Evolutionary conservation across 1,140 invertebrate genomes (phyloP).

Genomic region (Diorhabda sublineata): DNA sequence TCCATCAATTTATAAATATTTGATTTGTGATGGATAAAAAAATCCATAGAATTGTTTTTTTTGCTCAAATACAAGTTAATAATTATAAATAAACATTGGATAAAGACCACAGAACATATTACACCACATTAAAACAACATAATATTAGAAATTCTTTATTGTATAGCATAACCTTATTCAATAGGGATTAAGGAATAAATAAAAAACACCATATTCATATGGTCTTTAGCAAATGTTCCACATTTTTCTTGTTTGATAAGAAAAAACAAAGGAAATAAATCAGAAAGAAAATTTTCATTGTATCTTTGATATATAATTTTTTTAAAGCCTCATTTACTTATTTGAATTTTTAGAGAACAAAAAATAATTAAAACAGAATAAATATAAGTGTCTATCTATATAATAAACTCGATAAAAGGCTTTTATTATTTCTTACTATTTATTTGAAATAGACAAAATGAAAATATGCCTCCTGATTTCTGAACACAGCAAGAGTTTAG

Average conservation of each 20-base stretch:
- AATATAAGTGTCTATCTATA: no score
- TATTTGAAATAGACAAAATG: constrained; percentile 23
- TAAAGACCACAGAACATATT: constrained; percentile 31
- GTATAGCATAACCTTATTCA: background rate
- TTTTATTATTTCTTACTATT: no score
- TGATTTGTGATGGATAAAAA: no score
- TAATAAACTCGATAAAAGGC: no score
- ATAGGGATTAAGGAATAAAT: constrained; percentile 21
- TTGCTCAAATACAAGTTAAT: no score
- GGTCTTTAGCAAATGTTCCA: constrained; percentile 35
- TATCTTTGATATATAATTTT: background rate
- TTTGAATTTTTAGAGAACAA: background rate
- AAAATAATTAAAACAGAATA: background rate
- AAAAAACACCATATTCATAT: constrained; percentile 27
- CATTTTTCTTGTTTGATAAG: background rate
- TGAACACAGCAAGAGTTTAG: constrained; percentile 29
- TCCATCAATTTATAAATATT: no score
- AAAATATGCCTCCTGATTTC: constrained; percentile 65
- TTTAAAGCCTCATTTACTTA: background rate
- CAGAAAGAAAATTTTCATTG: constrained; percentile 40
- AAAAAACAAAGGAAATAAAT: constrained; percentile 28
- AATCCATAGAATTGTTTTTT: no score
- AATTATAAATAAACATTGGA: constrained; percentile 26
- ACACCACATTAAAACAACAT: constrained; percentile 1
- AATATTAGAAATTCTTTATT: constrained; percentile 1